These are phyloP conservation scores for Patiria miniata DNA, from an alignment of 35 echinoderm and acorn worm genomes.

Conservation along the genomic window DNA sequence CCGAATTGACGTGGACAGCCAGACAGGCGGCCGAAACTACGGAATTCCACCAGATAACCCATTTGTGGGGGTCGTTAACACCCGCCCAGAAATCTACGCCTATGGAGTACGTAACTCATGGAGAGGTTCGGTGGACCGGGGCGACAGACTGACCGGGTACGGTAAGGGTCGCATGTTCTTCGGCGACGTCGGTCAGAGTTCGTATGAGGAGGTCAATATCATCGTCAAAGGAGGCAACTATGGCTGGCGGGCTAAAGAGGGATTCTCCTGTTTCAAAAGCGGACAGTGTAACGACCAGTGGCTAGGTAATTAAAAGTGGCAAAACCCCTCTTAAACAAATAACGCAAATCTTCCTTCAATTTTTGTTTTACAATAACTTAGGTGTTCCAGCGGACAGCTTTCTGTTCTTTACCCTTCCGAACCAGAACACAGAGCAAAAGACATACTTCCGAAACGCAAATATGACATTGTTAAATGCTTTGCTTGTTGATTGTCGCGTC, in stretches of 20 bases:
- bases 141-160: conserved; percentile 56
- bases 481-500: too few species aligned
- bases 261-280: conserved; percentile 38
- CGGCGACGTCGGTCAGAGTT: conserved; percentile 69
- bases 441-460: too few species aligned
- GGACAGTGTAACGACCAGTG: conserved; percentile 41
- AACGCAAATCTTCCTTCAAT: conserved; percentile 57
- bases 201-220: conserved; percentile 72
- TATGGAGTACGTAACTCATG: conserved; percentile 82
- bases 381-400: conserved; percentile 40
- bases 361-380: conserved; percentile 9
- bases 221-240: conserved; percentile 69
- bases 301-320: background rate
- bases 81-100: conserved; percentile 67
- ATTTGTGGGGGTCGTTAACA: background rate
- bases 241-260: conserved; percentile 72
- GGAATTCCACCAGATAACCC: conserved; percentile 75
- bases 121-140: conserved; percentile 68
- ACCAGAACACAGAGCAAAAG: too few species aligned
- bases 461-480: too few species aligned
- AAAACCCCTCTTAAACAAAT: too few species aligned
- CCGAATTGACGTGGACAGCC: conserved; percentile 69
- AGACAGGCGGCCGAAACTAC: conserved; percentile 41
- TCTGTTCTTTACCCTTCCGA: too few species aligned
- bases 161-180: conserved; percentile 71